Evolutionary conservation across 2,113 vertebrate genomes (phyloP).

Genomic region (Octodon degus): DNA sequence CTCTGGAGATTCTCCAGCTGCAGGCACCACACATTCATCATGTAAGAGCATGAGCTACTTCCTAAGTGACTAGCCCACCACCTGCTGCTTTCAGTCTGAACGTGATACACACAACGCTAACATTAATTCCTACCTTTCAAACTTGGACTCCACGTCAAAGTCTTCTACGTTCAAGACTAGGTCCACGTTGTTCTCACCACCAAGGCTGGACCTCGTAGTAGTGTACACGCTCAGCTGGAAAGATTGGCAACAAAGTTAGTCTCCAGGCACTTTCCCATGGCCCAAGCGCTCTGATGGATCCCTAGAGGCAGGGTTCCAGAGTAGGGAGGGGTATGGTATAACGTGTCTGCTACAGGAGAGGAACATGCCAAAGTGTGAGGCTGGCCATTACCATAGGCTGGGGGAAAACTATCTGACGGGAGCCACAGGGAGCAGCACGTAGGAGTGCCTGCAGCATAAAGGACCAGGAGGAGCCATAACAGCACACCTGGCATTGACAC

Average conservation of each 20-base stretch:
- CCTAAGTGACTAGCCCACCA: no score
- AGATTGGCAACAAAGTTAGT: background rate
- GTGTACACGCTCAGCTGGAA: conserved; percentile 96
- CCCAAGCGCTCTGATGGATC: no score
- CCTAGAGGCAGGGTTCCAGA: no score
- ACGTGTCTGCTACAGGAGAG: background rate
- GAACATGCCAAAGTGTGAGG: background rate
- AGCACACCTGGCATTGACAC: background rate
- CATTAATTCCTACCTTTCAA: conserved; percentile 90
- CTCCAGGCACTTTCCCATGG: fast-evolving
- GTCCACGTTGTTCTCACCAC: conserved; percentile 91
- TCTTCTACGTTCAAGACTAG: conserved; percentile 94
- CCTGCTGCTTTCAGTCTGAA: background rate
- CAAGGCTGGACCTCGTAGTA: conserved; percentile 89
- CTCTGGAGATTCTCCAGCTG: background rate
- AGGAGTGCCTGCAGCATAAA: background rate
- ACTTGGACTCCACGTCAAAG: conserved; percentile 94
- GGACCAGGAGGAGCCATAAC: background rate
- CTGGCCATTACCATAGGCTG: background rate
- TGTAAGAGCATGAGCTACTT: background rate
- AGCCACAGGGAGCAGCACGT: background rate
- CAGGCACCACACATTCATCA: fast-evolving
- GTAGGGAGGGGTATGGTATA: no score
- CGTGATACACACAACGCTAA: background rate
- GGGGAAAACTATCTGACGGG: background rate